Conservation (phyloP, 2,113 vertebrate species). For the Petromus typicus region DNA sequence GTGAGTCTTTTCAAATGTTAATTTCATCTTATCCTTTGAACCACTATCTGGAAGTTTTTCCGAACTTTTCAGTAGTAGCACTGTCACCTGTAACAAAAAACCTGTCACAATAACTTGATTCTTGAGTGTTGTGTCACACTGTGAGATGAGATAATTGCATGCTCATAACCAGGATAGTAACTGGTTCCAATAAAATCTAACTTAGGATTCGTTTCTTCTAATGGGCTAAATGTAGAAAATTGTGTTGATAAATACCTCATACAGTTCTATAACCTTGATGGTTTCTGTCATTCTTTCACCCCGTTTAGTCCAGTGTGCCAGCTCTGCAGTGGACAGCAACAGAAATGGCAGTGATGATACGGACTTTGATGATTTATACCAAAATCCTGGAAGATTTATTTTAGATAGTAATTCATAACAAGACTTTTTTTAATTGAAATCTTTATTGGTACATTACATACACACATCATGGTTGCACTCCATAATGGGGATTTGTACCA, state of each 20-base stretch:
- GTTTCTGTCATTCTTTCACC: background rate
- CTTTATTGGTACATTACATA: too few relatives aligned
- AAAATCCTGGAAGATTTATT: background rate
- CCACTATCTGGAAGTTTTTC: slow-evolving; percentile 34
- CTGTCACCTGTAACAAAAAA: background rate
- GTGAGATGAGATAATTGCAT: background rate
- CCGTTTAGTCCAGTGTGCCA: background rate
- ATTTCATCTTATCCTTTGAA: slow-evolving; percentile 33
- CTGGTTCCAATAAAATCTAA: background rate
- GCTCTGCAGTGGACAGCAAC: background rate
- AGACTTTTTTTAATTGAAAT: too few relatives aligned
- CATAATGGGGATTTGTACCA: too few relatives aligned
- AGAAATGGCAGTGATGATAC: background rate
- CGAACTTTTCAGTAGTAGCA: background rate
- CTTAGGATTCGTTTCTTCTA: background rate
- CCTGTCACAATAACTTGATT: slow-evolving; percentile 41
- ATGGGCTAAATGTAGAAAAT: background rate
- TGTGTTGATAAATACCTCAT: background rate
- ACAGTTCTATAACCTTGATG: background rate
- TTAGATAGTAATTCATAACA: background rate
- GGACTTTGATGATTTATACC: background rate
- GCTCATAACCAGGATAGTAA: slow-evolving; percentile 49
- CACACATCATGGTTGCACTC: too few relatives aligned
- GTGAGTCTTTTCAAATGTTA: slow-evolving; percentile 43
- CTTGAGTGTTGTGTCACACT: slow-evolving; percentile 56